phyloP scores from a whole-genome alignment of 2,113 vertebrate species.

The Lonchura striata region DNA sequence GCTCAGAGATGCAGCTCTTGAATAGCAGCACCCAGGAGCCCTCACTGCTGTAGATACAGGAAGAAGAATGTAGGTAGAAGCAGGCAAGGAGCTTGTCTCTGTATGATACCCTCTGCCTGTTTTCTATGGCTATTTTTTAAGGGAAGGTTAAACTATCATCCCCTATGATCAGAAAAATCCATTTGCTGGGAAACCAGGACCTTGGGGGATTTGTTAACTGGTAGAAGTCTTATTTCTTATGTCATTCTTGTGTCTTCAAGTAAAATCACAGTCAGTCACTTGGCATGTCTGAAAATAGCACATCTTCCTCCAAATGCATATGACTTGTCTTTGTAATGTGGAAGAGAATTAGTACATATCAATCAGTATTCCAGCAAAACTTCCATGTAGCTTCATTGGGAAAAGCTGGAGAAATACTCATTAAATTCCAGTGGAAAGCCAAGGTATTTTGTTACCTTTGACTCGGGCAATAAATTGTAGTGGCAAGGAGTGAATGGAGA shows the following conservation, averaged over 20 bases:
- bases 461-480: not conserved
- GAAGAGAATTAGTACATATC: not conserved
- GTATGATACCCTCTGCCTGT: not conserved
- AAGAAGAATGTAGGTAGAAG: not conserved
- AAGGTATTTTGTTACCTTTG: not conserved
- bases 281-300: not conserved
- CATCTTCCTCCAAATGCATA: not conserved
- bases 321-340: not conserved
- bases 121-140: not conserved
- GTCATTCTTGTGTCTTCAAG: not conserved
- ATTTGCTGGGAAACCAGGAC: not conserved
- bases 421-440: not conserved
- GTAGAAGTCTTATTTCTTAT: not conserved
- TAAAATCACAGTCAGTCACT: not conserved
- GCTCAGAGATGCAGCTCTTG: not conserved
- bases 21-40: not conserved
- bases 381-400: not conserved
- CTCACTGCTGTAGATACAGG: not conserved
- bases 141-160: not conserved
- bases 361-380: not conserved
- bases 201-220: not conserved
- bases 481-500: not conserved
- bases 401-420: not conserved
- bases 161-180: not conserved
- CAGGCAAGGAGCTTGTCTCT: not conserved